Conservation (phyloP, 2,888 invertebrate genomes). For the Hypselothyrea guttata region DNA sequence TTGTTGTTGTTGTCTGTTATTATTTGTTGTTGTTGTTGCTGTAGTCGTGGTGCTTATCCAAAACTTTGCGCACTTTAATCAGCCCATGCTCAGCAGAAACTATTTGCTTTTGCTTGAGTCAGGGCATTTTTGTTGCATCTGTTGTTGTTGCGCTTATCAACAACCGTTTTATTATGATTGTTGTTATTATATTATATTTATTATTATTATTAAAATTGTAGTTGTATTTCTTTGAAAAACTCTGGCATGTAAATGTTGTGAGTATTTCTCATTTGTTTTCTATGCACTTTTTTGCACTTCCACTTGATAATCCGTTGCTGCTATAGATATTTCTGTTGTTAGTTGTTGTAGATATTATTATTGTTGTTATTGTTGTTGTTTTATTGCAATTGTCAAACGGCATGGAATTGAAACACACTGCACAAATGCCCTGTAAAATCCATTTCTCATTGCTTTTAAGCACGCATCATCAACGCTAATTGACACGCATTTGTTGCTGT, state of each 20-base stretch:
- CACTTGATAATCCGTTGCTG: constrained; percentile 55
- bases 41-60: constrained; percentile 21
- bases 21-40: constrained; percentile 20
- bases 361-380: constrained; percentile 33
- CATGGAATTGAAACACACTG: constrained; percentile 63
- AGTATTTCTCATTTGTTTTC: constrained; percentile 47
- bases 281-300: constrained; percentile 55
- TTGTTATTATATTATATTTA: constrained; percentile 23
- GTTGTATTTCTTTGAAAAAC: constrained; percentile 19
- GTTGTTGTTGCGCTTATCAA: constrained; percentile 53
- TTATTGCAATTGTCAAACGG: constrained; percentile 48
- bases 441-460: constrained; percentile 65
- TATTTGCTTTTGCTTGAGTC: constrained; percentile 18
- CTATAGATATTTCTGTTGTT: constrained; percentile 28
- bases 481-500: constrained; percentile 71
- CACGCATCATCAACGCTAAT: constrained; percentile 75
- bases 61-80: constrained; percentile 45
- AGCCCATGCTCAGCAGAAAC: constrained; percentile 56
- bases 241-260: constrained; percentile 23
- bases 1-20: constrained; percentile 18
- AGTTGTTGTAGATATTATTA: constrained; percentile 10
- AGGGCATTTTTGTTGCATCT: constrained; percentile 21
- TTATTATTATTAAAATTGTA: constrained; percentile 26
- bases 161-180: constrained; percentile 33
- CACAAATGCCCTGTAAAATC: constrained; percentile 58